Evolutionary conservation across 92 coral and sea anemone species (phyloP).

Genomic region (Anthopleura xanthogrammica): DNA sequence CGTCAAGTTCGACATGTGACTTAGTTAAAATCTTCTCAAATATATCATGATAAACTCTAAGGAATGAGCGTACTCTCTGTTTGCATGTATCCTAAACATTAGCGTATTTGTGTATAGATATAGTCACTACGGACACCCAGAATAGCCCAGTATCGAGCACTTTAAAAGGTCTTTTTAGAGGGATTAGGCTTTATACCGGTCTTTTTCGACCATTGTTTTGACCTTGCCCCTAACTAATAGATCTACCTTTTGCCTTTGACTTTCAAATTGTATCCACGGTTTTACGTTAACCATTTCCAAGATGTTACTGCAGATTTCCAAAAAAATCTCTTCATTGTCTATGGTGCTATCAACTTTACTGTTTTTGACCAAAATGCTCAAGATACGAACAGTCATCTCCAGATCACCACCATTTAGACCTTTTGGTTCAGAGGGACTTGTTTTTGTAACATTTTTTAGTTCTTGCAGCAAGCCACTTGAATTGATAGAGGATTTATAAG

Average conservation of each 20-base stretch:
- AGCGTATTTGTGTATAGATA: no score
- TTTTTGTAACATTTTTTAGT: conserved; percentile 10
- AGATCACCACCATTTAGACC: conserved; percentile 58
- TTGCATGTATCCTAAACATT: no score
- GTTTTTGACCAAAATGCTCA: conserved; percentile 41
- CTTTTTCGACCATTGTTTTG: no score
- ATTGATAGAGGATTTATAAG: conserved; percentile 36
- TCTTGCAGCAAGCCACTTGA: conserved; percentile 36
- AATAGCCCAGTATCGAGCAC: no score
- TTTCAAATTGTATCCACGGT: conserved; percentile 46
- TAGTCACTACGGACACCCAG: no score
- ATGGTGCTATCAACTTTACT: conserved; percentile 31
- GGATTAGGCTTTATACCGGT: no score
- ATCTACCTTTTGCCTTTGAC: conserved; percentile 8
- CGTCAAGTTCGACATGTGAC: no score
- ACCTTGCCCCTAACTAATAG: no score
- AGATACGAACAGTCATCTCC: conserved; percentile 40
- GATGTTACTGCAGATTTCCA: conserved; percentile 61
- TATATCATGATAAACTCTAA: no score
- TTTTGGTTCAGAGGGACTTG: conserved; percentile 16
- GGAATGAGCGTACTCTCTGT: no score
- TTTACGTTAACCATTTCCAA: conserved; percentile 39
- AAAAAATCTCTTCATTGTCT: conserved; percentile 38
- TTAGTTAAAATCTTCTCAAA: no score
- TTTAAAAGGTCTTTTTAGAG: no score